Conservation (phyloP, 1,140 invertebrate genomes). For the Polyergus mexicanus region DNA sequence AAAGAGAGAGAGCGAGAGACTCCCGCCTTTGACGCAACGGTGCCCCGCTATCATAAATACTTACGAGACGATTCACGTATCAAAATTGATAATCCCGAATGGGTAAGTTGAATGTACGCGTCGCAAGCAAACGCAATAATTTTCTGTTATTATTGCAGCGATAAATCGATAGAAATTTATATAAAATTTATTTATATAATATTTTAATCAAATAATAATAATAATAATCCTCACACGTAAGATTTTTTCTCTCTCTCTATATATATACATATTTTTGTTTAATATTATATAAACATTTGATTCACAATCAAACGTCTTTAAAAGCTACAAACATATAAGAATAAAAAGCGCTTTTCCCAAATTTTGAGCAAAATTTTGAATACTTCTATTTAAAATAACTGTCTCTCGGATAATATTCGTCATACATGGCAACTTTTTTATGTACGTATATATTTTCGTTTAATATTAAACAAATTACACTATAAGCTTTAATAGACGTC, state of each 20-base stretch:
- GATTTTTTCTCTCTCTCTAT: no score
- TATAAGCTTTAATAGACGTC: slow-evolving; percentile 42
- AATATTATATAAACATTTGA: no score
- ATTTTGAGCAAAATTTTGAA: background rate
- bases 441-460: background rate
- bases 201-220: no score
- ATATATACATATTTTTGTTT: background rate
- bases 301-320: background rate
- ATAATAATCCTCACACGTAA: no score
- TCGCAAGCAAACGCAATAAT: background rate
- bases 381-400: background rate
- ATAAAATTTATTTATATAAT: no score
- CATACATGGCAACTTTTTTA: background rate
- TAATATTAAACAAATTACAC: background rate
- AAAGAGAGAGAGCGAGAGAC: no score
- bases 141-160: background rate
- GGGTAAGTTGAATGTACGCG: slow-evolving; percentile 13
- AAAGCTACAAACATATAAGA: background rate
- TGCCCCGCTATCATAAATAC: slow-evolving; percentile 28
- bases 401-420: background rate
- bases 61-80: slow-evolving; percentile 33
- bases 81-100: slow-evolving; percentile 34
- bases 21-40: slow-evolving; percentile 14
- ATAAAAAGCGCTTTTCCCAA: background rate
- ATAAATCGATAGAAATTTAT: background rate